phyloP scores from a whole-genome alignment of 2,797 vertebrate genomes.

The Lindbergichthys nudifrons region DNA sequence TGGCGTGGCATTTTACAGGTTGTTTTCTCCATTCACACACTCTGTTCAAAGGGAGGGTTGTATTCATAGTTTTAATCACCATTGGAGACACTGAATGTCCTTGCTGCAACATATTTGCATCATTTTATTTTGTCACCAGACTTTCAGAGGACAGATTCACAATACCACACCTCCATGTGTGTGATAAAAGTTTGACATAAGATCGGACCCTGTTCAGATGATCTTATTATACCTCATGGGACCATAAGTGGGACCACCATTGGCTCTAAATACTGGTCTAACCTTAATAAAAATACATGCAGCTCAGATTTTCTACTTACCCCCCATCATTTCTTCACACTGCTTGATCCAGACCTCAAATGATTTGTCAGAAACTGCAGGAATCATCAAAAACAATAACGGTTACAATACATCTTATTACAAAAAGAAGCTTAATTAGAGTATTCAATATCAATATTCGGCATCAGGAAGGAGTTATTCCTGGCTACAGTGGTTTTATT shows the following conservation, averaged over 20 bases:
- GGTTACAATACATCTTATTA: not conserved
- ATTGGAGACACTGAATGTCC: no score
- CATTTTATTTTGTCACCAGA: no score
- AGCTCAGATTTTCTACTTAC: conserved; percentile 80
- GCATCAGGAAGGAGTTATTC: not conserved
- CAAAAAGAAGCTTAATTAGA: not conserved
- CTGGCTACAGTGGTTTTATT: conserved; percentile 9
- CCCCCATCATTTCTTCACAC: conserved; percentile 89
- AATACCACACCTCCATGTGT: no score
- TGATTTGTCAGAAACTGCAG: conserved; percentile 85
- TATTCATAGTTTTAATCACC: no score
- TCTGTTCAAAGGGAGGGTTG: no score
- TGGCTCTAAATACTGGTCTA: not conserved
- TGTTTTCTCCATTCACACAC: no score
- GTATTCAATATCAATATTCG: not conserved
- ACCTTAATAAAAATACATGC: not conserved
- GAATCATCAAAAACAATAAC: conserved; percentile 19
- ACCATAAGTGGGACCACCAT: not conserved
- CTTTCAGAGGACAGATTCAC: no score
- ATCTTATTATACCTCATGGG: no score
- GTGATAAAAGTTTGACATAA: no score
- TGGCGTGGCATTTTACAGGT: no score
- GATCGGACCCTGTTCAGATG: no score
- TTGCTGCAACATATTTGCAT: no score
- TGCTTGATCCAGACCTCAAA: conserved; percentile 91